Evolutionary conservation across 2,888 invertebrate genomes (phyloP).

Genomic region (Heliconius erato): DNA sequence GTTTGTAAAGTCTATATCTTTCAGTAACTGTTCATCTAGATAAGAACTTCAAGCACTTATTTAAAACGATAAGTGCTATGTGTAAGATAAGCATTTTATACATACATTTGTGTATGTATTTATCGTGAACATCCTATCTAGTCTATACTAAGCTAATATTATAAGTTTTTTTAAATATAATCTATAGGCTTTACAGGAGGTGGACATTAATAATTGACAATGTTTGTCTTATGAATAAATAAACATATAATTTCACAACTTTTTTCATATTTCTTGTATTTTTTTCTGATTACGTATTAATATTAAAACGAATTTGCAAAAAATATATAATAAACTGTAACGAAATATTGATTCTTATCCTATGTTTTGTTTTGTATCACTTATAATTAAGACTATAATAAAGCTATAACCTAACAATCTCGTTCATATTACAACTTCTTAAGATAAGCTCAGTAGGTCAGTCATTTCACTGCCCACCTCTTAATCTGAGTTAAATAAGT

Average conservation of each 20-base stretch:
- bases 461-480: neutral
- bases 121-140: neutral
- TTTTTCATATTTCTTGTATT: too few relatives aligned
- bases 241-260: neutral
- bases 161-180: too few relatives aligned
- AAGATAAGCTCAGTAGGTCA: neutral
- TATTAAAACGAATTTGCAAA: too few relatives aligned
- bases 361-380: neutral
- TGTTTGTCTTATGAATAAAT: neutral
- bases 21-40: neutral
- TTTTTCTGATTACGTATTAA: too few relatives aligned
- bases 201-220: neutral
- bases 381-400: slow-evolving; percentile 8
- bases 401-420: neutral
- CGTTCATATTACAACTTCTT: neutral
- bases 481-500: neutral
- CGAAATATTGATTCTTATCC: neutral
- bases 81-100: neutral
- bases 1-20: neutral
- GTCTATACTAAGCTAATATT: neutral
- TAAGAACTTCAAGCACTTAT: slow-evolving; percentile 11
- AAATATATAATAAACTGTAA: neutral
- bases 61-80: slow-evolving; percentile 21
- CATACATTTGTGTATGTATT: neutral
- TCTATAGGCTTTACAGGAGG: too few relatives aligned